Base-by-base conservation (phyloP, 1,140 invertebrate genomes). In the Drosophila nannoptera region DNA sequence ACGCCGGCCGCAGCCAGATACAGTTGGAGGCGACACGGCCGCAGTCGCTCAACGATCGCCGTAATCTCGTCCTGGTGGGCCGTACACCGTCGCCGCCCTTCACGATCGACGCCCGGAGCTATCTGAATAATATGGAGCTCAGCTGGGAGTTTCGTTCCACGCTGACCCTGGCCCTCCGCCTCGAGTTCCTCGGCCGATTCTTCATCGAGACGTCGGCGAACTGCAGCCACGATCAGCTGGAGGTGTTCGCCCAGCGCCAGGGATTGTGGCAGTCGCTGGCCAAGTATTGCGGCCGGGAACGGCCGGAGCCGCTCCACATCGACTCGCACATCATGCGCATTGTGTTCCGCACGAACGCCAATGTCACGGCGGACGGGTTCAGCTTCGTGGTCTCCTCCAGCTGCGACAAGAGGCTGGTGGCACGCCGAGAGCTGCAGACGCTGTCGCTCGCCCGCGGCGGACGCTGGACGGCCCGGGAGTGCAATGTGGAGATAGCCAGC, bases 161-260 rank as follows among this genome's bases (percentile, higher is more conserved):
- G 4, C 59, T 89, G 49, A 94, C 94, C 0, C 94, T 93, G 72
- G 91, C 92, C 59, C 84, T 96, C n/a, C 91, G 90, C 4, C 74
- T 96, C 9, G 69, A 64, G 0, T 89, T 89, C 11, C 43, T 38
- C 4, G 68, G 50, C 2, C 90, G 95, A 62, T 97, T 97, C 88
- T 92, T 93, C 72, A 87, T 97, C 7, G 95, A 97, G 90, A 90
- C 91, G 32, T 92, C 91, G 53, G 31, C 73, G 5, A 92, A 94
- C 73, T 98, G 97, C 84, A 90, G 89, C 0, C 94, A 95, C 83
- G 97, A 98, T 90, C 96, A 92, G 82, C 86, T 97, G 5, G 90
- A 95, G 87, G 73, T 92, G 12, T 90, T 86, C 58, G 81, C 90
- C 62, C 89, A 77, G 58, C 69, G 77, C 40, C 76, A 91, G 35